Evolutionary conservation across 1,140 invertebrate genomes (phyloP).

Genomic region (Aphidius ervi): DNA sequence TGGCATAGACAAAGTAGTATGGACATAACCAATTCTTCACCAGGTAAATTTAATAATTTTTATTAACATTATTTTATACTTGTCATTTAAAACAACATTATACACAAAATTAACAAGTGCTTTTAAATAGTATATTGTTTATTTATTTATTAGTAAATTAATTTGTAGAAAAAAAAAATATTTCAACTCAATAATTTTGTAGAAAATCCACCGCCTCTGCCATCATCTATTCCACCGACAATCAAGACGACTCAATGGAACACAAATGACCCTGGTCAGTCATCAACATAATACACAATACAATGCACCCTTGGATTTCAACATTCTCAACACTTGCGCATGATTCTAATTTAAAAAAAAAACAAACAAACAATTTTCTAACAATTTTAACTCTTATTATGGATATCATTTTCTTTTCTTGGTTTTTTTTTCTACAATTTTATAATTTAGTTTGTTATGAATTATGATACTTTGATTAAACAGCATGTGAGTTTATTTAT

Average conservation of each 20-base stretch:
- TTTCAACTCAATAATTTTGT: constrained; percentile 34
- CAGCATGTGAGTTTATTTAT: not conserved
- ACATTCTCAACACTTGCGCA: too few species aligned
- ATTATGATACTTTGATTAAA: not conserved
- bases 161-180: constrained; percentile 6
- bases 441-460: too few species aligned
- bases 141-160: not conserved
- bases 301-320: too few species aligned
- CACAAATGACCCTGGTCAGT: constrained; percentile 47
- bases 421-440: too few species aligned
- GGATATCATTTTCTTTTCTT: too few species aligned
- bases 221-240: constrained; percentile 47
- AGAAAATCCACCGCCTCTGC: constrained; percentile 52
- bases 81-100: too few species aligned
- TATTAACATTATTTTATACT: not conserved
- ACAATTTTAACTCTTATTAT: not conserved
- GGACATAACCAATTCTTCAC: constrained; percentile 36
- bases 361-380: not conserved
- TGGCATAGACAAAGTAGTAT: constrained; percentile 43
- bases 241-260: constrained; percentile 46
- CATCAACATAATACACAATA: not conserved
- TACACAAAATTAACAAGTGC: too few species aligned
- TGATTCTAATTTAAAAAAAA: not conserved
- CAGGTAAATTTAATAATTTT: constrained; percentile 36
- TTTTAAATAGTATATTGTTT: too few species aligned